Base-by-base conservation (phyloP, 2,797 vertebrate genomes). In the Lateolabrax maculatus region DNA sequence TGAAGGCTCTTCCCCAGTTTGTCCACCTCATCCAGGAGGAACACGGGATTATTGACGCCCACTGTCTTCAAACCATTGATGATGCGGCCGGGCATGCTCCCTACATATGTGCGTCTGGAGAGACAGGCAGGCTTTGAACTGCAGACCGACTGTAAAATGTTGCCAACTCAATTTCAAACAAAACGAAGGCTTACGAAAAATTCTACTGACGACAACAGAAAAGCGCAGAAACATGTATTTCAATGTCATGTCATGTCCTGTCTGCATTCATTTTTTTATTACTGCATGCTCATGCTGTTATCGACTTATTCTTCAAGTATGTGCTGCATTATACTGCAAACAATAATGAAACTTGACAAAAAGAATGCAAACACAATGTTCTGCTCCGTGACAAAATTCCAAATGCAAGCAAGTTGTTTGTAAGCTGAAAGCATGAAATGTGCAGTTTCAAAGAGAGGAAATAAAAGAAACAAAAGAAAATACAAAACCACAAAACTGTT, bases 11-110 rank as follows among this genome's bases (percentile, higher is more conserved):
- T 99, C 0, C 97, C 98, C 55, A 99, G 95, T 84, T 99, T 99
- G 92, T 99, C 98, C 65, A 99, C 98, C 83, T 99, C 98, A 36
- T 99, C 98, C 74, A 99, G 85, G 6, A 99, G 95, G 93, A 99
- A 98, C 11, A 99, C 98, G 0, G 98, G 98, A 84, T 99, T 99
- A 92, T 98, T 98, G 23, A 99, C 97, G 0, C 96, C 96, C 0
- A 97, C 98, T 0, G 95, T 97, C 95, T 98, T 99, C 86, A 99
- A 88, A 1, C 98, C 98, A 1, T 99, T 99, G 92, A 99, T 97
- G 82, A 99, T 99, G 53, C 98, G 96, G 0, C 98, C 98, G 0
- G 98, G 98, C 98, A 99, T 99, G 79, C 98, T 99, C 75, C 98
- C 98, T 1, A 99, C 98, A 0, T 99, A 99, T 4, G 98, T 99